Evolutionary conservation across 30 jellyfish, hydroid and myxozoan species (phyloP), one percentile per base, ranked within the genome.

Genomic region (Haliclystus octoradiatus): DNA sequence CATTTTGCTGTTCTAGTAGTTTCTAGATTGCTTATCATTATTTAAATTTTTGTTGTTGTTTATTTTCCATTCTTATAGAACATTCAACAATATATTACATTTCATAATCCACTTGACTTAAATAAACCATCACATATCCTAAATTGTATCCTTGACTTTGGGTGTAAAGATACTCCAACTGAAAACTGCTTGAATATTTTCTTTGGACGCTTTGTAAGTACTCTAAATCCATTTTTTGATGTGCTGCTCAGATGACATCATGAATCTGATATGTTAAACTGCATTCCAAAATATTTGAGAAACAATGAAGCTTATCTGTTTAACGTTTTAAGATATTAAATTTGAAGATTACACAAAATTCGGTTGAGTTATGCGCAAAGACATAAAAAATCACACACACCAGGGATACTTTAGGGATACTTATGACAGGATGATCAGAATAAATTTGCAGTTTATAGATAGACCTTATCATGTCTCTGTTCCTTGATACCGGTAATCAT

Each of bases 121-220:
- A 69, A 74, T 51, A 74, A 71, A 19, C 94, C 96, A 34, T 33
- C 46, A 1, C 72, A 73, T 33, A 62, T 70, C 2, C 60, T 78
- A 31, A 60, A 78, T 30, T 31, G 79, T 50, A 28, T 86, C 33
- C 75, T 86, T 19, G 85, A 79, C 49, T 86, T 52, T 74, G 70
- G 73, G 15, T 5, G 35, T 26, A 31, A 34, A n/a, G 66, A 66
- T 34, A 79, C 28, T 0, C 47, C 32, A 0, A 52, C 19, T 7
- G 53, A 77, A 35, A 33, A 50, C n/a, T 63, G 76, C 52, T 31
- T 47, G 15, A 33, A 46, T n/a, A 73, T 85, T 3, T 85, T 77
- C 53, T 78, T 85, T 77, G 96, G 96, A 46, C 65, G 79, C 61
- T 64, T 72, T 89, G 96, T 85, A 62, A 26, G 82, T 1, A 26